Base-by-base conservation (phyloP, 1,140 invertebrate genomes). In the Atopsyche davidsoni region DNA sequence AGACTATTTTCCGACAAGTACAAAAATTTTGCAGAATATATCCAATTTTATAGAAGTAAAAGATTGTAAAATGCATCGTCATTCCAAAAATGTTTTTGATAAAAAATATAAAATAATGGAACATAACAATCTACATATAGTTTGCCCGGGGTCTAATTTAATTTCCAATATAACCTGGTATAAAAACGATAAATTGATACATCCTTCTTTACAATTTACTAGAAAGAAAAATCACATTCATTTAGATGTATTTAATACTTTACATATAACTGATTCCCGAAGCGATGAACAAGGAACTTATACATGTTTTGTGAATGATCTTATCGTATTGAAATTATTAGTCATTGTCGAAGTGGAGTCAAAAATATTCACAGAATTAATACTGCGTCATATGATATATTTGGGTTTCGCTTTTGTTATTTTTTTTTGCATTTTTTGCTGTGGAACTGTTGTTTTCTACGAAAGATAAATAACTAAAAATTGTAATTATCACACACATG, bases 91-190 rank as follows among this genome's bases (percentile, higher is more conserved):
- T 10, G 17, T 36, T 31, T 39, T 45, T 14, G 34, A 51, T 10
- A 36, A 22, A 18, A 14, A 50, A 38, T 34, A 38, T 16, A 40
- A 13, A 32, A 22, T 32, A 45, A 7, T 42, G 2, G 31, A 21
- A 31, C 35, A 39, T 10, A 28, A 43, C 3, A 31, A 25, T 23
- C 25, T 52, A 13, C 38, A 22, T 4, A 46, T 40, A 4, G 35
- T 13, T 9, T 52, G 50, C 21, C 21, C 35, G n/a, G 17, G 39
- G 28, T 34, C 50, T 7, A 25, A 42, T 19, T 44, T 46, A 9
- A 46, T 46, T 16, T 46, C 50, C 9, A 46, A 52, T 40, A 19
- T 52, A 9, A 38, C 42, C 10, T 52, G 50, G 50, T 43, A 34
- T 42, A 51, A 51, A 51, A 24, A 35, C 24, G 38, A 14, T 10